A percentile compares a stretch with the other conserved stretches of the same genome.
Evolutionary conservation across 2,797 vertebrate species (phyloP).

Genomic region (Sebastes iracundus): DNA sequence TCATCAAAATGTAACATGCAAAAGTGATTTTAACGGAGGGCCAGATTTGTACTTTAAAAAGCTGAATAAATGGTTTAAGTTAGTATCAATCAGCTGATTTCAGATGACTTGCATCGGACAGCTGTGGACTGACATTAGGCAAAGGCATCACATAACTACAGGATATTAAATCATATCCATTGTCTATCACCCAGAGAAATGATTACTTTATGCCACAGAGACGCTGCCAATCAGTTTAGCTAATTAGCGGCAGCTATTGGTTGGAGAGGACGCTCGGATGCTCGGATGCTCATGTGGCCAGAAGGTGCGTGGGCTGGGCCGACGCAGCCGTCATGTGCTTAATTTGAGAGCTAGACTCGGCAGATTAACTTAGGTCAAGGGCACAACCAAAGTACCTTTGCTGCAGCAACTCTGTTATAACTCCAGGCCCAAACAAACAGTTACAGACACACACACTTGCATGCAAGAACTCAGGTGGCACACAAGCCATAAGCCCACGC

Average conservation of each 20-base stretch:
- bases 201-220: background rate
- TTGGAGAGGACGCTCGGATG: background rate
- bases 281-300: slow-evolving; percentile 31
- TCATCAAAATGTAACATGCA: background rate
- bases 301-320: slow-evolving; percentile 34
- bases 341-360: slow-evolving; percentile 46
- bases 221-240: background rate
- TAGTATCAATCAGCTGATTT: background rate
- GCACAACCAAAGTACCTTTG: slow-evolving; percentile 36
- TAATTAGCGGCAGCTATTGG: slow-evolving; percentile 19
- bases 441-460: background rate
- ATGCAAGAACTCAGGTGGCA: background rate
- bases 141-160: background rate
- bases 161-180: slow-evolving; percentile 1
- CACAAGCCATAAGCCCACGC: background rate
- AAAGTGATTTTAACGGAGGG: background rate
- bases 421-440: slow-evolving; percentile 29
- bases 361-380: slow-evolving; percentile 64
- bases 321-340: slow-evolving; percentile 25
- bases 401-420: slow-evolving; percentile 1
- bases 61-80: background rate
- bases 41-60: background rate
- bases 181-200: background rate
- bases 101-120: background rate
- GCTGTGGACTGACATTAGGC: slow-evolving; percentile 1